Conservation (phyloP, 2,888 invertebrate species). For the Dicroscelio sp. region DNA sequence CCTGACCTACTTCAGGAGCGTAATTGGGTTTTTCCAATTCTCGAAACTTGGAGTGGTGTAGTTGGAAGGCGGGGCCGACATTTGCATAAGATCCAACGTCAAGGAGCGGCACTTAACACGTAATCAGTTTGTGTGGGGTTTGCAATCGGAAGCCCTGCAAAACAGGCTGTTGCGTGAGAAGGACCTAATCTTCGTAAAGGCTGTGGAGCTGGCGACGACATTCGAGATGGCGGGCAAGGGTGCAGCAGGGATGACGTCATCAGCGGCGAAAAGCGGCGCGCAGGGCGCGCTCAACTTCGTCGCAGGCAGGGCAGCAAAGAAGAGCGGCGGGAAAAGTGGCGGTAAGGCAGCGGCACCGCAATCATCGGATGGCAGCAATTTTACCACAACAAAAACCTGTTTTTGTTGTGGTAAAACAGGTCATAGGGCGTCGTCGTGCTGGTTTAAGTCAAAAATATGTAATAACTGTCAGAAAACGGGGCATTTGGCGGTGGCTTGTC, state of each 20-base stretch:
- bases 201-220: conserved; percentile 18
- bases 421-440: conserved; percentile 32
- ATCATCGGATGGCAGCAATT: too few species aligned
- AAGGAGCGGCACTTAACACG: conserved; percentile 24
- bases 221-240: conserved; percentile 36
- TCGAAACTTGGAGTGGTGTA: too few species aligned
- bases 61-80: too few species aligned
- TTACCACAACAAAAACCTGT: not conserved
- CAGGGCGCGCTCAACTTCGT: conserved; percentile 38
- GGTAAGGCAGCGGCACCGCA: not conserved
- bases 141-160: not conserved
- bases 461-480: conserved; percentile 29
- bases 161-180: conserved; percentile 27
- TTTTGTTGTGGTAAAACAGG: conserved; percentile 53
- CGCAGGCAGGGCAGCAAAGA: too few species aligned
- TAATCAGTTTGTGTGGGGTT: conserved; percentile 43
- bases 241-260: conserved; percentile 19
- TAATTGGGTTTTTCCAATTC: too few species aligned
- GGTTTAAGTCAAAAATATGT: conserved; percentile 35
- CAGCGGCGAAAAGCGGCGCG: not conserved
- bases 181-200: not conserved
- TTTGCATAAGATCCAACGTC: conserved; percentile 74
- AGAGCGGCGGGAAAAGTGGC: not conserved
- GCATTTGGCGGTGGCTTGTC: conserved; percentile 47
- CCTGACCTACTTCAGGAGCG: too few species aligned